Percentiles rank a stretch among this genome's conserved stretches.
Evolutionary conservation across 2,113 vertebrate genomes (phyloP).

Genomic region (Nesogale talazaci): DNA sequence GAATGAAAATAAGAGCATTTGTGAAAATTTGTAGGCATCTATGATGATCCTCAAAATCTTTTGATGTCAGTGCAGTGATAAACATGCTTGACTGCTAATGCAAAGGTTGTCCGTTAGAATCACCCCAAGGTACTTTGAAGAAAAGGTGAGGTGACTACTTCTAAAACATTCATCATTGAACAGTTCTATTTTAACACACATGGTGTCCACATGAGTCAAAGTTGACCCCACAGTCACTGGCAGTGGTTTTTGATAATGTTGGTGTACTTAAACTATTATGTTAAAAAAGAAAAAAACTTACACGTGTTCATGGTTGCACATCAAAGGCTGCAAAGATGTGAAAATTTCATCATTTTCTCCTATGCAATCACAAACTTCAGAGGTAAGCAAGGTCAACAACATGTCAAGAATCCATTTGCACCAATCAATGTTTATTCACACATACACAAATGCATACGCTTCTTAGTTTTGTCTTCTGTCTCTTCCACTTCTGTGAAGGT

Average conservation of each 20-base stretch:
- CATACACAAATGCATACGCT: background rate
- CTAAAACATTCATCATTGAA: background rate
- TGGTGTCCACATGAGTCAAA: background rate
- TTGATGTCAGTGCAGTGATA: background rate
- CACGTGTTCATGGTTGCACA: background rate
- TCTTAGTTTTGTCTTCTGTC: background rate
- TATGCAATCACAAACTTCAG: background rate
- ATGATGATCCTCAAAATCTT: background rate
- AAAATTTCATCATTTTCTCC: slow-evolving; percentile 32
- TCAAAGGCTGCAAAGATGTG: background rate
- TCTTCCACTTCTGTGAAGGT: background rate
- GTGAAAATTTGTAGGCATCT: background rate
- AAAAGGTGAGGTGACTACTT: background rate
- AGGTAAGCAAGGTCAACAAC: background rate
- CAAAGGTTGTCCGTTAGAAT: background rate
- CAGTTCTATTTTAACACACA: background rate
- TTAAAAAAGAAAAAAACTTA: background rate
- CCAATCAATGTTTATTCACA: slow-evolving; percentile 33
- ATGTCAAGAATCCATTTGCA: slow-evolving; percentile 48
- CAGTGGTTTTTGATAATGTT: background rate
- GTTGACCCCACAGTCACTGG: background rate
- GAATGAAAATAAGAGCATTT: background rate
- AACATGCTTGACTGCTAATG: background rate
- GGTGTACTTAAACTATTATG: background rate
- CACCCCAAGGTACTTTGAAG: background rate